Base-by-base conservation (phyloP, 2,797 vertebrate species). In the Eidolon dupreanum region DNA sequence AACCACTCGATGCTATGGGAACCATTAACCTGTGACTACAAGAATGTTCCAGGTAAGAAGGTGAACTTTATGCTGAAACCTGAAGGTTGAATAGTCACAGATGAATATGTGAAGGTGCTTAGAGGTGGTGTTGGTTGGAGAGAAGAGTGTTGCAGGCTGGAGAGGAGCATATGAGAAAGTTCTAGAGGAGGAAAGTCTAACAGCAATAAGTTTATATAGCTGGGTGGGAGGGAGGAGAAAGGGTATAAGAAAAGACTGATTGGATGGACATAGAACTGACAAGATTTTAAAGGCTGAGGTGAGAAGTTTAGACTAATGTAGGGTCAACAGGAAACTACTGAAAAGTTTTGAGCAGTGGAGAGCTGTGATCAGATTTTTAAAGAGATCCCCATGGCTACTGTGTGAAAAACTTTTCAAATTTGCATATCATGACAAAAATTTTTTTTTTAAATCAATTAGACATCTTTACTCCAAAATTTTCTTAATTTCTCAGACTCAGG, bases 401-500 rank as follows among this genome's bases (percentile, higher is more conserved):
- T 71, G 57, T 88, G 24, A 55, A 86, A 88, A 81, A 43, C 55
- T 92, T 92, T 79, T 59, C 75, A 90, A 46, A 90, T 88, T 51
- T 88, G 79, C 46, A 28, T 73, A 75, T 74, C 51, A n/a, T 68
- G 59, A 66, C n/a, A 68, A 31, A 70, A 63, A 71, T 66, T 26
- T 46, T 41, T 26, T 46, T 41, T 49, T 75, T 26, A 86, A 88
- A 92, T 82, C 68, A 78, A 41, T 74, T 74, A 53, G 28, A 66
- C 28, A 26, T 84, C 51, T 88, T 90, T n/a, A 92, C 41, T 59
- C 26, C 22, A 73, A 82, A 75, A 61, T 71, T 78, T 70, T 70
- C 85, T 78, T 71, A 59, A 63, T 86, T 93, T 95, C 74, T 28
- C 88, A 75, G 96, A 95, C 31, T 89, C 53, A 84, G 81, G 82